Evolutionary conservation across 2,797 vertebrate genomes (phyloP).

Genomic region (Sciaenops ocellatus): DNA sequence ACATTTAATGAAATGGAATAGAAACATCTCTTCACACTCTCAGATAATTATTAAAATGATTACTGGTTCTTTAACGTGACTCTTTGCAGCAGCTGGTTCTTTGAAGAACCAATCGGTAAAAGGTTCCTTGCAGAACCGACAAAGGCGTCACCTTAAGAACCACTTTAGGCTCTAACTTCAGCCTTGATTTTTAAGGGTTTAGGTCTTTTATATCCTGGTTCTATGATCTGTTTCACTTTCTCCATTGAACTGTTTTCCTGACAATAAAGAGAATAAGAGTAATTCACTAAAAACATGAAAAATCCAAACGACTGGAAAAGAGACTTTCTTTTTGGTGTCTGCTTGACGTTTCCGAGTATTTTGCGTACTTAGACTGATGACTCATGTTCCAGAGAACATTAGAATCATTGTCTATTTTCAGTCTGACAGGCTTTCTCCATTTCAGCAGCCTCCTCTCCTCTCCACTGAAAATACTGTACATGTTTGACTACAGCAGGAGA

Average conservation of each 20-base stretch:
- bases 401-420: conserved; percentile 10
- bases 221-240: not conserved
- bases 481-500: conserved; percentile 16
- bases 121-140: too few species aligned
- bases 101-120: too few species aligned
- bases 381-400: not conserved
- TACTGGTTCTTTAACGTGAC: too few species aligned
- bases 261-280: not conserved
- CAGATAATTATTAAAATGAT: too few species aligned
- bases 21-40: too few species aligned
- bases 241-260: not conserved
- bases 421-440: not conserved
- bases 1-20: too few species aligned
- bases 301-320: not conserved
- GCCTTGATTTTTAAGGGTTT: not conserved
- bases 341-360: not conserved
- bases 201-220: not conserved
- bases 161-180: too few species aligned
- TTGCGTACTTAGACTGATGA: not conserved
- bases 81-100: too few species aligned
- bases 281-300: not conserved
- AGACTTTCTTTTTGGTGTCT: not conserved
- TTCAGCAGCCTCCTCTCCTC: conserved; percentile 14
- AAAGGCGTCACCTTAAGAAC: too few species aligned
- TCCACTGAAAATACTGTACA: conserved; percentile 1